Conservation (phyloP, 2,113 vertebrate species). For the Grammomys surdaster region DNA sequence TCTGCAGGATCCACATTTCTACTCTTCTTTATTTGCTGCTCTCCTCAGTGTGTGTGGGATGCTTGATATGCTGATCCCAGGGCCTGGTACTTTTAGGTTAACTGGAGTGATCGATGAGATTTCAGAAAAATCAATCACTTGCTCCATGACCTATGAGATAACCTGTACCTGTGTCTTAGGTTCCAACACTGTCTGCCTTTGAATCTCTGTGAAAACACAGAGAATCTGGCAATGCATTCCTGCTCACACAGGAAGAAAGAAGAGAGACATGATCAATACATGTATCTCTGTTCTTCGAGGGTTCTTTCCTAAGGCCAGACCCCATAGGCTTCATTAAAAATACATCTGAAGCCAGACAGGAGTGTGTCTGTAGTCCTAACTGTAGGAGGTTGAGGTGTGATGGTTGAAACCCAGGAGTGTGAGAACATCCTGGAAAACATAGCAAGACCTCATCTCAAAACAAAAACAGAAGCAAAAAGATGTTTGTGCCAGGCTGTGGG, state of each 20-base stretch:
- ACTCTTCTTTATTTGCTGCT: background rate
- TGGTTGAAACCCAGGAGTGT: background rate
- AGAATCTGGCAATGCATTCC: conserved; percentile 41
- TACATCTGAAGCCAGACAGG: background rate
- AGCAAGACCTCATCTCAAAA: background rate
- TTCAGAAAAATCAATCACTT: conserved; percentile 40
- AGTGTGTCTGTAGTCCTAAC: no score
- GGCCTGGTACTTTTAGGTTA: background rate
- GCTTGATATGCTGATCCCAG: background rate
- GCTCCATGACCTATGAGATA: conserved; percentile 8
- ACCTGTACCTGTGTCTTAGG: background rate
- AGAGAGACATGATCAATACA: background rate
- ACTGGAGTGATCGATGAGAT: background rate
- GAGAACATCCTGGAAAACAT: background rate
- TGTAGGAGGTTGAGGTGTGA: background rate
- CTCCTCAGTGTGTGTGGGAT: conserved; percentile 17
- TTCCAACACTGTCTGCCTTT: background rate
- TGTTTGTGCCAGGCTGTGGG: background rate
- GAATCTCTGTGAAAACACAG: background rate
- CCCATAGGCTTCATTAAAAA: conserved; percentile 44
- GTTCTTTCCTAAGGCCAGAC: conserved; percentile 11
- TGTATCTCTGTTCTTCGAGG: background rate
- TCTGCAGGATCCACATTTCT: background rate
- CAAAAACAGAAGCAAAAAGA: background rate
- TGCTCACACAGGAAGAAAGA: conserved; percentile 47